Percentiles rank a stretch among this genome's conserved stretches.
phyloP scores from a whole-genome alignment of 2,113 vertebrate genomes.

The Bungarus multicinctus region DNA sequence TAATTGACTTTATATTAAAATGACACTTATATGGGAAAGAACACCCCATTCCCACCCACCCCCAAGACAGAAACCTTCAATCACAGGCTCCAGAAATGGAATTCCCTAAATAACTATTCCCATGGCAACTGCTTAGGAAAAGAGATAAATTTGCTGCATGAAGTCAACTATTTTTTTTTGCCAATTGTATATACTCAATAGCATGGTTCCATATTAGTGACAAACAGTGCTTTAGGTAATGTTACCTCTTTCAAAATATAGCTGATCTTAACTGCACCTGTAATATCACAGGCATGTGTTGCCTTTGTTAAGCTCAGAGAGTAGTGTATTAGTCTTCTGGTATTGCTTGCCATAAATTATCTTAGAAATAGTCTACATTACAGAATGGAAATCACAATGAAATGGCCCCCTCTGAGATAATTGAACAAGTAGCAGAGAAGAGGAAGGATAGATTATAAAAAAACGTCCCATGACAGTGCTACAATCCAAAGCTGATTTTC shows the following conservation, averaged over 20 bases:
- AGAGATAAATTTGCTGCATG: background rate
- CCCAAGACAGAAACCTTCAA: background rate
- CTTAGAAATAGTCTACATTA: background rate
- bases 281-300: background rate
- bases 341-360: background rate
- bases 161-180: background rate
- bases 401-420: background rate
- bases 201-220: background rate
- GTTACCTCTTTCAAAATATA: background rate
- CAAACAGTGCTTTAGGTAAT: background rate
- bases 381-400: background rate
- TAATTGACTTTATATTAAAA: constrained; percentile 30
- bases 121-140: constrained; percentile 8
- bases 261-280: background rate
- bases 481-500: constrained; percentile 3
- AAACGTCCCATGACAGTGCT: background rate
- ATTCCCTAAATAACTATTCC: constrained; percentile 24
- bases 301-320: background rate
- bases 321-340: background rate
- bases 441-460: background rate
- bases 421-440: background rate
- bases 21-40: constrained; percentile 14
- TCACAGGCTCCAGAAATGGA: constrained; percentile 21
- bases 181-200: background rate
- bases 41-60: background rate